Evolutionary conservation across 2,888 invertebrate genomes (phyloP).

Genomic region (Habrosyne pyritoides): DNA sequence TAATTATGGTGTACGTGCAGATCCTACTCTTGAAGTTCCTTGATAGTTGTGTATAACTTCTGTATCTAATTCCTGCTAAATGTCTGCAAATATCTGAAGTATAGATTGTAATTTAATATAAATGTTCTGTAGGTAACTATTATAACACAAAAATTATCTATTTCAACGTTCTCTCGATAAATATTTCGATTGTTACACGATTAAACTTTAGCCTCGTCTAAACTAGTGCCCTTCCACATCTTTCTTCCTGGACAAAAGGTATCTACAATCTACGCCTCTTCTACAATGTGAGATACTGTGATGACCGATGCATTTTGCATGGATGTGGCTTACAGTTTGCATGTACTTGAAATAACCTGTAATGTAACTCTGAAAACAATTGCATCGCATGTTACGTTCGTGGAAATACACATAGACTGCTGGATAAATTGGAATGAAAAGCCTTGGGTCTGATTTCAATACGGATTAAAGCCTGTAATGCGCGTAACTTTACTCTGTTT

Average conservation of each 20-base stretch:
- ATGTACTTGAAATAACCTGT: not conserved
- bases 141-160: not conserved
- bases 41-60: not conserved
- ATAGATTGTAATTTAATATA: no score
- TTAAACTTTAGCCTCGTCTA: not conserved
- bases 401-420: not conserved
- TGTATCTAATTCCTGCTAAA: not conserved
- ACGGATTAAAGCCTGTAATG: not conserved
- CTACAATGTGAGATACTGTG: not conserved
- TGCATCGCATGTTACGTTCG: not conserved
- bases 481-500: not conserved
- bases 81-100: no score
- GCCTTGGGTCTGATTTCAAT: not conserved
- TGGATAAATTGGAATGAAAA: not conserved
- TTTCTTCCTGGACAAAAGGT: not conserved
- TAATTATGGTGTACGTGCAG: no score
- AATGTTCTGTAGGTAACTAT: no score
- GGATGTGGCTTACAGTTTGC: not conserved
- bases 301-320: not conserved
- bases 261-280: not conserved
- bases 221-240: not conserved
- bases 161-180: not conserved
- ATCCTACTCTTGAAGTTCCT: no score
- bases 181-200: not conserved
- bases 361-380: not conserved